These are phyloP conservation scores for Thinocorus orbignyianus DNA, from an alignment of 2,113 vertebrate species.

Conservation along the genomic window DNA sequence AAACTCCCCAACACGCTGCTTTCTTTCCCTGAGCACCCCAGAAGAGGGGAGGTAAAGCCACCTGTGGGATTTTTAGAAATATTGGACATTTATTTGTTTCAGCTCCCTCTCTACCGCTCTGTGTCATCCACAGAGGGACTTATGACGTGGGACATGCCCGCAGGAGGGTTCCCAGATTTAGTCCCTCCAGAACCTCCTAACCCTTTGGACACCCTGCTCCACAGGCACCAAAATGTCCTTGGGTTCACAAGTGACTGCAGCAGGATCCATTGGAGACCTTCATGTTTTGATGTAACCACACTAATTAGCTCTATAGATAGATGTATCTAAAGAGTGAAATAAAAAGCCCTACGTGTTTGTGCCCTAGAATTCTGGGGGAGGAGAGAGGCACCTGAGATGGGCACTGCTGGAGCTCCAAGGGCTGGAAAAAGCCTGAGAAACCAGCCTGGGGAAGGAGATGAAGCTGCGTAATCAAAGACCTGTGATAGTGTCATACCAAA, in stretches of 20 bases:
- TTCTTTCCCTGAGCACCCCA: neutral
- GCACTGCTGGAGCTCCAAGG: neutral
- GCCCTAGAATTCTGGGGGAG: neutral
- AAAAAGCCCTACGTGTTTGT: too few relatives aligned
- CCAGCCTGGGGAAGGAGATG: neutral
- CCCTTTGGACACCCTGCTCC: too few relatives aligned
- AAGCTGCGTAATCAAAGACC: neutral
- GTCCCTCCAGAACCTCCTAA: neutral
- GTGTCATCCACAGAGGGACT: neutral
- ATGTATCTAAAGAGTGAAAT: neutral
- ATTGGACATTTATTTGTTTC: accelerated
- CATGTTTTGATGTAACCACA: accelerated
- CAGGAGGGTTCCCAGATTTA: neutral
- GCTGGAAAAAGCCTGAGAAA: neutral
- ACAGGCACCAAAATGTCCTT: neutral
- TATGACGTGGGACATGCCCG: neutral
- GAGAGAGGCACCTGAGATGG: neutral
- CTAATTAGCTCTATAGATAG: neutral
- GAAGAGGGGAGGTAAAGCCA: accelerated
- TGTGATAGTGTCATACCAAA: neutral
- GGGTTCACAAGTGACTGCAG: accelerated
- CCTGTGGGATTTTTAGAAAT: neutral
- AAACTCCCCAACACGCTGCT: neutral
- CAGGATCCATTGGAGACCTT: neutral
- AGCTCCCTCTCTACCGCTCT: neutral